Evolutionary conservation across 2,797 vertebrate species (phyloP).

Genomic region (Otus scops): DNA sequence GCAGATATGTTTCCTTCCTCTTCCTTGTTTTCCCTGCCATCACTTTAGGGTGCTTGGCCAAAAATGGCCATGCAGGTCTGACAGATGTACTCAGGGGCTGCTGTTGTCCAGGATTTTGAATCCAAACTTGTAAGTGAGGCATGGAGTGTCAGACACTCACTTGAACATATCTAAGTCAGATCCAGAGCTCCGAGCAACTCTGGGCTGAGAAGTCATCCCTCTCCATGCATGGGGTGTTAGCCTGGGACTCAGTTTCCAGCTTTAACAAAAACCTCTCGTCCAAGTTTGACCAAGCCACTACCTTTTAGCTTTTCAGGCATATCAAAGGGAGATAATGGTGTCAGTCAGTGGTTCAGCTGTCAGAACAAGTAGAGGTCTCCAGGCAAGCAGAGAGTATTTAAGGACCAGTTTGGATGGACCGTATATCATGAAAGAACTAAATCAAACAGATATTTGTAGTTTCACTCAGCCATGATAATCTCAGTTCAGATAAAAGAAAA

Average conservation of each 20-base stretch:
- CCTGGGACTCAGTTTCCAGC: background rate
- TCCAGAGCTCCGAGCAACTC: background rate
- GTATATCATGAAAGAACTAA: background rate
- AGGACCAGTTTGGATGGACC: background rate
- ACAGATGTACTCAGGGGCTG: background rate
- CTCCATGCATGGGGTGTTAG: background rate
- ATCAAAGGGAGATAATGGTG: background rate
- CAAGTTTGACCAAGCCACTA: background rate
- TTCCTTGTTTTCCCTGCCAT: background rate
- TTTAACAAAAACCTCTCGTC: background rate
- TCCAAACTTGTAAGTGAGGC: background rate
- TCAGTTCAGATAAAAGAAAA: background rate
- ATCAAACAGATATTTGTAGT: background rate
- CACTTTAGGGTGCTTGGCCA: background rate
- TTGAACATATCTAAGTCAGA: background rate
- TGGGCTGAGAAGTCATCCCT: background rate
- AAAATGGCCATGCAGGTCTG: background rate
- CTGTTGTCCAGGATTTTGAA: background rate
- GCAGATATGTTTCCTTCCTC: background rate
- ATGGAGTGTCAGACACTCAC: background rate
- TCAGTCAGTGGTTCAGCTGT: background rate
- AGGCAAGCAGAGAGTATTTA: background rate
- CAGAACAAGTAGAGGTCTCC: background rate
- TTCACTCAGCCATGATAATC: background rate
- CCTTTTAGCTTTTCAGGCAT: background rate